A percentile compares a stretch with the other conserved stretches of the same genome.
Conservation (phyloP, 2,888 invertebrate genomes). For the Drosophila neotestacea region DNA sequence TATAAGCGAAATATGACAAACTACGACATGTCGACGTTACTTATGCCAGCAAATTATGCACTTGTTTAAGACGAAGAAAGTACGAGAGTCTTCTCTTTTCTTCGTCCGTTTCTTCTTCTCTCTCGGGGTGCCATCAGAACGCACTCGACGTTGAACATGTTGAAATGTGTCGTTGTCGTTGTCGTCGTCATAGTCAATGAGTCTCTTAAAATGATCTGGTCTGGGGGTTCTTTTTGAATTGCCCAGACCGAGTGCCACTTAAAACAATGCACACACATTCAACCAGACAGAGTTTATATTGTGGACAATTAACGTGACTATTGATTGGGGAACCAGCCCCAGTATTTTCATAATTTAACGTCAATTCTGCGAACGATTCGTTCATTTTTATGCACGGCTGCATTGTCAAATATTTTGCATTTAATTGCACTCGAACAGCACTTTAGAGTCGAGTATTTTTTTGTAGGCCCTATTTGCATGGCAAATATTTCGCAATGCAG, state of each 20-base stretch:
- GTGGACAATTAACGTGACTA: constrained; percentile 51
- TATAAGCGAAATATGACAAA: constrained; percentile 36
- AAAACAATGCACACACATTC: constrained; percentile 31
- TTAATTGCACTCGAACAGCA: constrained; percentile 73
- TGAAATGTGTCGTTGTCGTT: constrained; percentile 44
- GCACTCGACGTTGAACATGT: constrained; percentile 50
- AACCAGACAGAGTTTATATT: constrained; percentile 17
- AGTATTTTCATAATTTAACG: constrained; percentile 41
- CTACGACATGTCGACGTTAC: constrained; percentile 43
- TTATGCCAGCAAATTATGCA: constrained; percentile 56
- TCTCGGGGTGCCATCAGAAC: neutral
- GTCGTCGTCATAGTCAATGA: constrained; percentile 30
- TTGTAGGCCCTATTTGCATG: constrained; percentile 64
- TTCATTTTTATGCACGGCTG: constrained; percentile 47
- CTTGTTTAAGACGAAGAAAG: constrained; percentile 15
- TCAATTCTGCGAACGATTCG: constrained; percentile 30
- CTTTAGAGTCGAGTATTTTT: constrained; percentile 33
- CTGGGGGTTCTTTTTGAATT: constrained; percentile 35
- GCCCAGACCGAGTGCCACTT: constrained; percentile 43
- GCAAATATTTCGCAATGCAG: constrained; percentile 68
- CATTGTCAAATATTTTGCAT: constrained; percentile 73
- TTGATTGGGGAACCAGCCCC: constrained; percentile 40
- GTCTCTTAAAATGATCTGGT: constrained; percentile 39
- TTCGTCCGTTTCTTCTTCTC: too few species aligned
- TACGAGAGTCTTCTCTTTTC: neutral